Evolutionary conservation across 2,888 invertebrate genomes (phyloP).

Genomic region (Xanthostigma xanthostigma): DNA sequence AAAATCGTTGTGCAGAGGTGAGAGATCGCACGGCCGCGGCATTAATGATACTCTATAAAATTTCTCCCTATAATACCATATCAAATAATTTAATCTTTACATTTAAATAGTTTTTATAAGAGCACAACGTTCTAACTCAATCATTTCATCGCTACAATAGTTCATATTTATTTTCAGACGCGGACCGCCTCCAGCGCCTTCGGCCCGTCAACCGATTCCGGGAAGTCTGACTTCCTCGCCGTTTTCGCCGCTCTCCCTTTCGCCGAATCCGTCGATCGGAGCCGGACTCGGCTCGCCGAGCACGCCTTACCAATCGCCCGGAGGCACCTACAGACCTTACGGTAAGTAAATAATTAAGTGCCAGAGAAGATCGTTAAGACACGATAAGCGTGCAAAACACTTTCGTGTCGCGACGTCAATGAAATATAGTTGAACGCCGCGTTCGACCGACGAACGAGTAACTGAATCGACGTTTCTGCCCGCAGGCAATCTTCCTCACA

Average conservation of each 20-base stretch:
- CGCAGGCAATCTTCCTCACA: slow-evolving; percentile 4
- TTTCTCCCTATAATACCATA: too few relatives aligned
- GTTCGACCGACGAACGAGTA: too few relatives aligned
- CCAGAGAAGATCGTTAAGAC: too few relatives aligned
- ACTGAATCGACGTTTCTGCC: background rate
- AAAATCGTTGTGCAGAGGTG: slow-evolving; percentile 73
- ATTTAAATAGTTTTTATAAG: too few relatives aligned
- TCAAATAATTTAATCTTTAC: too few relatives aligned
- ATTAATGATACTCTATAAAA: too few relatives aligned
- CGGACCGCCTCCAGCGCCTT: background rate
- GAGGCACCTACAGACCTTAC: background rate
- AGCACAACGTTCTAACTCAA: too few relatives aligned
- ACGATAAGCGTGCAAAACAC: too few relatives aligned
- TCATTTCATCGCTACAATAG: too few relatives aligned
- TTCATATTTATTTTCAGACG: background rate
- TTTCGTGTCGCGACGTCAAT: too few relatives aligned
- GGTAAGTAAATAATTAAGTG: slow-evolving; percentile 1
- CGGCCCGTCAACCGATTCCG: background rate
- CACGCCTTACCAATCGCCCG: slow-evolving; percentile 1
- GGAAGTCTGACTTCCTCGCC: slow-evolving; percentile 1
- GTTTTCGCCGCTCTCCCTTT: background rate
- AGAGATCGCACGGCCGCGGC: slow-evolving; percentile 12
- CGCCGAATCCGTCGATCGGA: background rate
- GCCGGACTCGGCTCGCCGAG: slow-evolving; percentile 2
- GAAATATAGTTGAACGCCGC: too few relatives aligned